Conservation (phyloP, 2,888 invertebrate species). For the Choreutis nemorana region DNA sequence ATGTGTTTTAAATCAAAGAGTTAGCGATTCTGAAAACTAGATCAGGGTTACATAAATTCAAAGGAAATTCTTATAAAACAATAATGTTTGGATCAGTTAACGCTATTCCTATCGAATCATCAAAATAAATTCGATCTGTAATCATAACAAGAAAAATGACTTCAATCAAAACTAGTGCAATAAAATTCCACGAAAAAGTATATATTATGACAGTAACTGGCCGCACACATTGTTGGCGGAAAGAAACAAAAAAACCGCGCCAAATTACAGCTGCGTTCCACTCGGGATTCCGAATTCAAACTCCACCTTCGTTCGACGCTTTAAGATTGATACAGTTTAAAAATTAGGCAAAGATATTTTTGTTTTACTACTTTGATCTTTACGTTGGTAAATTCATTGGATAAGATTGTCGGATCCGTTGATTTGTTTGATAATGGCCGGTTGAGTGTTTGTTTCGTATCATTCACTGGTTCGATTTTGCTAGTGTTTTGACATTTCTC, state of each 20-base stretch:
- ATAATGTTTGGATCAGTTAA: conserved; percentile 26
- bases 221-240: conserved; percentile 31
- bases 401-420: conserved; percentile 51
- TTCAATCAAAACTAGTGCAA: conserved; percentile 38
- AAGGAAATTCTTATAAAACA: conserved; percentile 1
- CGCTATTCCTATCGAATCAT: conserved; percentile 21
- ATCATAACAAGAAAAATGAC: conserved; percentile 26
- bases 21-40: no score
- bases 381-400: conserved; percentile 45
- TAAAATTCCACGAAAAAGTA: conserved; percentile 27
- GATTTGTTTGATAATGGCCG: conserved; percentile 49
- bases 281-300: conserved; percentile 28
- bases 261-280: conserved; percentile 25
- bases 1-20: no score
- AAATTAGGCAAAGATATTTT: conserved; percentile 33
- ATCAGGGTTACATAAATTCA: not conserved
- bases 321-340: conserved; percentile 23
- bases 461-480: conserved; percentile 51
- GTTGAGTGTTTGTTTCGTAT: conserved; percentile 60
- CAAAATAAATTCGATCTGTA: conserved; percentile 19
- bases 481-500: conserved; percentile 61
- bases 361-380: conserved; percentile 47
- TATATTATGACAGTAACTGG: conserved; percentile 34
- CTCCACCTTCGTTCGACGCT: conserved; percentile 22
- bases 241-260: conserved; percentile 37